Conservation (phyloP, 2,888 invertebrate species). For the Agrotis clavis region DNA sequence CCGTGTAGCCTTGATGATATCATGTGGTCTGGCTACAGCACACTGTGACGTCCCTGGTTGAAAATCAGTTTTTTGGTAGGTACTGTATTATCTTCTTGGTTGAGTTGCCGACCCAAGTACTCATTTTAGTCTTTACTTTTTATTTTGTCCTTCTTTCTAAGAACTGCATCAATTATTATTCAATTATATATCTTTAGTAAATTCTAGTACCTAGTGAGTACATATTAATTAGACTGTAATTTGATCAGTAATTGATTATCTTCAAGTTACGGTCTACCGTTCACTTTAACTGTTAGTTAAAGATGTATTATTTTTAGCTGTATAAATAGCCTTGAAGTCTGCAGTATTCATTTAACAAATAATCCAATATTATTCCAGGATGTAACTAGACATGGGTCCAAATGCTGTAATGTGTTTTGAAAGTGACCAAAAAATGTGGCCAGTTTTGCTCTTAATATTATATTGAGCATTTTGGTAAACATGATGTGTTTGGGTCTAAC, state of each 20-base stretch:
- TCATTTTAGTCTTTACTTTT: neutral
- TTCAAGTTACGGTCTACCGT: slow-evolving; percentile 47
- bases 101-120: neutral
- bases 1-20: no score
- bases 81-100: neutral
- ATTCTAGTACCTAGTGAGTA: slow-evolving; percentile 20
- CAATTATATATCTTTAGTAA: neutral
- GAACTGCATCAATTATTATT: neutral
- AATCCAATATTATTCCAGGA: neutral
- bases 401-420: neutral
- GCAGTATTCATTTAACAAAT: neutral
- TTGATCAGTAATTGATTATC: slow-evolving; percentile 56
- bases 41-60: no score
- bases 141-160: neutral
- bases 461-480: neutral
- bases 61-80: no score
- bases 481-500: neutral
- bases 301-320: slow-evolving; percentile 37
- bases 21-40: no score
- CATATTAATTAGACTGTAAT: slow-evolving; percentile 44
- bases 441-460: neutral
- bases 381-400: neutral
- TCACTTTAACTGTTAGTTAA: slow-evolving; percentile 60
- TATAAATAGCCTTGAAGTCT: slow-evolving; percentile 48
- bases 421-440: neutral